Conservation (phyloP, 2,113 vertebrate genomes). For the Mesocricetus auratus region DNA sequence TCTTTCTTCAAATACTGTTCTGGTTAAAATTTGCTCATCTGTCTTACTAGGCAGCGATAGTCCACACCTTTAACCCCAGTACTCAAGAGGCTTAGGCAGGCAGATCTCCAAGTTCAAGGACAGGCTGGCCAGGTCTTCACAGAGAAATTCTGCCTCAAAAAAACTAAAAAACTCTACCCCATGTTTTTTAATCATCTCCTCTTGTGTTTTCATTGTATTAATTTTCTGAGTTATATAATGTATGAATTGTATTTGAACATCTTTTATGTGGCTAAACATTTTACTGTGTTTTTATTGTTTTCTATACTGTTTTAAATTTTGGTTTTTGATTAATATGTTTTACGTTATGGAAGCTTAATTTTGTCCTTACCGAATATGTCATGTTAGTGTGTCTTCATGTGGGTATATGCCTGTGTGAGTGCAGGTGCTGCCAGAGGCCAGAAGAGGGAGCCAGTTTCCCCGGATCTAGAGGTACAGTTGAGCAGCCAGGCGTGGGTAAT, state of each 20-base stretch:
- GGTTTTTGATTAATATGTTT: conserved; percentile 6
- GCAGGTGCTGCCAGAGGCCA: not conserved
- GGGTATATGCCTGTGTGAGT: not conserved
- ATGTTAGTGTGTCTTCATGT: not conserved
- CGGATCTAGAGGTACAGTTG: not conserved
- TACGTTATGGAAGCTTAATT: conserved; percentile 14
- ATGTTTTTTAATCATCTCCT: not conserved
- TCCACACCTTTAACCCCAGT: not conserved
- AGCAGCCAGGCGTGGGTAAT: not conserved
- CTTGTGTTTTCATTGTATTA: conserved; percentile 9
- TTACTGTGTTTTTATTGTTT: conserved; percentile 17
- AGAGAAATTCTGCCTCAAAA: not conserved
- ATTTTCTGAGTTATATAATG: not conserved
- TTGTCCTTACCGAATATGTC: conserved; percentile 1
- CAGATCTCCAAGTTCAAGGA: not conserved
- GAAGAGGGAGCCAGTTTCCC: not conserved
- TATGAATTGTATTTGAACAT: not conserved
- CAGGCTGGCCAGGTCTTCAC: not conserved
- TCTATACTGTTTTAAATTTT: conserved; percentile 7
- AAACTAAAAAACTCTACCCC: not conserved
- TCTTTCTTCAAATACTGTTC: conserved; percentile 55
- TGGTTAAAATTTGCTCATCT: not conserved
- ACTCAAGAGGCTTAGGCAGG: not conserved
- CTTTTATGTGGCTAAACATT: conserved; percentile 7
- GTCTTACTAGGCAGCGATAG: not conserved